Percentiles rank a stretch among this genome's conserved stretches.
Evolutionary conservation across 2,888 invertebrate species (phyloP).

Genomic region (Aleiodes testaceus): DNA sequence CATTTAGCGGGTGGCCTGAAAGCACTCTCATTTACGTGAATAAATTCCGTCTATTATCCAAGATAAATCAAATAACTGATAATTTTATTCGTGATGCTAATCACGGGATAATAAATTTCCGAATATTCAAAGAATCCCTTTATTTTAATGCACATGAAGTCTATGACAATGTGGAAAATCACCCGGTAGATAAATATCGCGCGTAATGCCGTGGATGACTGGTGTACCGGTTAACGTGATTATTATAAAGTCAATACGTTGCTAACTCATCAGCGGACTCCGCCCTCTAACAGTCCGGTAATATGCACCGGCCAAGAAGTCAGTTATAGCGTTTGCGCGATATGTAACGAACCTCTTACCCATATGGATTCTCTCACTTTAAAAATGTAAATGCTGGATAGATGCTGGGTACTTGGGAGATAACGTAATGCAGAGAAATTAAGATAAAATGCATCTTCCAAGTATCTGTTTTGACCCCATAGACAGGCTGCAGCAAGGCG

Average conservation of each 20-base stretch:
- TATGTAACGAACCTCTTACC: constrained; percentile 40
- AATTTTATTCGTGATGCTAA: neutral
- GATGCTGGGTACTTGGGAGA: constrained; percentile 44
- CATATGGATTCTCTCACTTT: constrained; percentile 41
- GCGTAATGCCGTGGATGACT: constrained; percentile 62
- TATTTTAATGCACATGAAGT: neutral
- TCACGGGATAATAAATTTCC: neutral
- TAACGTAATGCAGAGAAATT: constrained; percentile 55
- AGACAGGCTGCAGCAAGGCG: constrained; percentile 59
- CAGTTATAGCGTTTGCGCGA: constrained; percentile 65
- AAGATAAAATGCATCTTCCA: constrained; percentile 38
- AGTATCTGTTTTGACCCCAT: constrained; percentile 56
- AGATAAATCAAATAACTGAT: neutral
- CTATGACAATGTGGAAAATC: constrained; percentile 36
- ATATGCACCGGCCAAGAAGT: constrained; percentile 71
- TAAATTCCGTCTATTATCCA: neutral
- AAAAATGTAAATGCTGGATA: constrained; percentile 9
- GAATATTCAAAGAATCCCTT: neutral
- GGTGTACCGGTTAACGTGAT: constrained; percentile 70
- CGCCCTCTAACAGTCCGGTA: constrained; percentile 73
- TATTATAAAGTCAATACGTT: constrained; percentile 74
- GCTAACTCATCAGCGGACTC: constrained; percentile 72
- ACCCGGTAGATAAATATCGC: constrained; percentile 63
- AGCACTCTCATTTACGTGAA: constrained; percentile 11
- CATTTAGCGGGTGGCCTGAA: constrained; percentile 27